Evolutionary conservation across 2,888 invertebrate species (phyloP).

Genomic region (Drosophila stalkeri): DNA sequence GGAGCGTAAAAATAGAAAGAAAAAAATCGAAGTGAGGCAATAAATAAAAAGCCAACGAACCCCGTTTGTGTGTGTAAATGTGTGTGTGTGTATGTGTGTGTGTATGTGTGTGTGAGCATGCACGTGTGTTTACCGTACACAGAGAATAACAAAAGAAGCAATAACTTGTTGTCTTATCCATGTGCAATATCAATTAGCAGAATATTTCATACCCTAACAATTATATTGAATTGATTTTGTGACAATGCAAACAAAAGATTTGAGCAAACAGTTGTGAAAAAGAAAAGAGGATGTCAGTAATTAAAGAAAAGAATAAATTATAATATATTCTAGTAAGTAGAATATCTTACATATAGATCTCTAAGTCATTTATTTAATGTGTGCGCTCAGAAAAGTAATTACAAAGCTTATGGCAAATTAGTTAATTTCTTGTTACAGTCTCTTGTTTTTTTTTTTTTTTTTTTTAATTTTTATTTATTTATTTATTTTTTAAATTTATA

Average conservation of each 20-base stretch:
- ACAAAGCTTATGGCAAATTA: background rate
- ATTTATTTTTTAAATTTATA: too few species aligned
- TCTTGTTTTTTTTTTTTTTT: background rate
- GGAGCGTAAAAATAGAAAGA: constrained; percentile 47
- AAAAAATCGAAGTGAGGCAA: constrained; percentile 54
- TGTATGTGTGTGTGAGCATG: background rate
- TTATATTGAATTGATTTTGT: background rate
- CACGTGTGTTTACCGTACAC: constrained; percentile 7
- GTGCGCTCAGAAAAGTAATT: background rate
- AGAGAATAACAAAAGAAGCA: constrained; percentile 16
- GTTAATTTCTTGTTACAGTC: background rate
- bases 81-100: background rate
- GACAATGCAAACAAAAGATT: background rate
- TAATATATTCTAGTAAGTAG: background rate
- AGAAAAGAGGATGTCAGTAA: background rate
- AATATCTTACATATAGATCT: background rate
- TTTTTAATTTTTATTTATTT: too few species aligned
- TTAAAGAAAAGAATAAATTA: background rate
- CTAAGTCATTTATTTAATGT: background rate
- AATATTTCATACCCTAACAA: background rate
- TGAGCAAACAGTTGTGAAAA: background rate
- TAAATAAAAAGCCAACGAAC: constrained; percentile 44
- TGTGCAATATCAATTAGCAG: background rate
- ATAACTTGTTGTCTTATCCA: constrained; percentile 25
- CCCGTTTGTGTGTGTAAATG: background rate